Evolutionary conservation across 2,113 vertebrate species (phyloP), one percentile per base, ranked within the genome.

Genomic region (Marmota flaviventris): DNA sequence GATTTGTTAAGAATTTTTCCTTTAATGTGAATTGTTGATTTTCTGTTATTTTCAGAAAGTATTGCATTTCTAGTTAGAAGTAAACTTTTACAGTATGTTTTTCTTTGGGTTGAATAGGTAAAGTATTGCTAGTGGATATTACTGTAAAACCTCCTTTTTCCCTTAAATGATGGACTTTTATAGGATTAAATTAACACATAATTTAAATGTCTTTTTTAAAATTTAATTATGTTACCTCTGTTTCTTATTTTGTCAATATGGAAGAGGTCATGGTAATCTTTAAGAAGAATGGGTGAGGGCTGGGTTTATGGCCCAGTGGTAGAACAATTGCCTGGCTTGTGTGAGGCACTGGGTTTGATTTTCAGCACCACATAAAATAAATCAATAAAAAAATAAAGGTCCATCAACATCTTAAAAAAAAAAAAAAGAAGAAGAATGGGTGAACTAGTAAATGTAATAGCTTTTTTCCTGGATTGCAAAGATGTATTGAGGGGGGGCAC

Each of bases 41-140:
- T 94, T 58, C 48, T 85, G 9, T 85, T 82, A 18, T 42, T 96
- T 96, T 53, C 8, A 53, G 88, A 63, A 79, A 83, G 25, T 27
- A 56, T 39, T 8, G 22, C 51, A 78, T 85, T 94, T 92, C 53
- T 42, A 25, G 20, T 69, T 92, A 73, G 78, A 81, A 92, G 58
- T 88, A 82, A 96, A 58, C 11, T 72, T 97, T 48, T 45, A 42
- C 17, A 78, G 5, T 69, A 2, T 93, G 11, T 88, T 93, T 93
- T 70, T 61, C 11, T 93, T 51, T 58, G 37, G 56, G 1, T 85
- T 86, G 61, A 91, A 29, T 83, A 70, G 51, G 25, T 91, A 18
- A 83, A 95, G 77, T 91, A 22, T n/a, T 91, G 70, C 42, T 42
- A 56, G 32, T 32, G 67, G 63, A 39, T 95, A 16, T 63, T 87